Evolutionary conservation across 2,113 vertebrate species (phyloP), one percentile per base, ranked within the genome.

Genomic region (Fregata magnificens): DNA sequence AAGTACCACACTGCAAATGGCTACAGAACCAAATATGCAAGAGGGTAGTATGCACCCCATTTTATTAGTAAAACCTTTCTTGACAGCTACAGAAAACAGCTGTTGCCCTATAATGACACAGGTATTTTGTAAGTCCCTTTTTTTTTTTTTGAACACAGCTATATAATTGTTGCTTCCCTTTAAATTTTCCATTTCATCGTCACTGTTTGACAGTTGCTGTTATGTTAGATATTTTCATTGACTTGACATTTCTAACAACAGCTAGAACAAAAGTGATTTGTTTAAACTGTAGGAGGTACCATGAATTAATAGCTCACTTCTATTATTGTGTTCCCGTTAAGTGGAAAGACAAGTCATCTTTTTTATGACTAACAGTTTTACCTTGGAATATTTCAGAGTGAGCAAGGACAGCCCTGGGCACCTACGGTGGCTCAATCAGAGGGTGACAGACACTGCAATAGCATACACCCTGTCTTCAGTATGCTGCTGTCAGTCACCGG

Each of bases 401-500:
- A 92, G 80, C 85, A 94, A 95, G 95, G 95, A 81, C 80, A 95
- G 95, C 52, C 79, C 90, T 86, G 97, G 97, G 98, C 94, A 96
- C 97, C 96, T 86, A 96, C 67, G 4, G 97, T 90, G 96, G 94
- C 97, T 97, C 93, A 95, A 79, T 97, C 94, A 82, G 83, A 89
- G 84, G 77, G 81, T 81, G 86, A 97, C 82, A 97, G 97, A 96
- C 87, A 36, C 69, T 96, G 94, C 94, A 92, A 95, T 45, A 95
- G 89, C 82, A 52, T 82, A 89, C 81, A 95, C 97, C 97, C 97
- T 92, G 47, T 92, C 82, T 93, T 95, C 95, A 91, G 97, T 66
- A 49, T 87, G 83, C 36, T 96, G 88, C 97, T 98, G 98, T 97
- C 98, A 98, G 79, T 98, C 97, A 98, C 19, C 50, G 72, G 93